Evolutionary conservation across 2,888 invertebrate species (phyloP).

Genomic region (Mesoligia furuncula): DNA sequence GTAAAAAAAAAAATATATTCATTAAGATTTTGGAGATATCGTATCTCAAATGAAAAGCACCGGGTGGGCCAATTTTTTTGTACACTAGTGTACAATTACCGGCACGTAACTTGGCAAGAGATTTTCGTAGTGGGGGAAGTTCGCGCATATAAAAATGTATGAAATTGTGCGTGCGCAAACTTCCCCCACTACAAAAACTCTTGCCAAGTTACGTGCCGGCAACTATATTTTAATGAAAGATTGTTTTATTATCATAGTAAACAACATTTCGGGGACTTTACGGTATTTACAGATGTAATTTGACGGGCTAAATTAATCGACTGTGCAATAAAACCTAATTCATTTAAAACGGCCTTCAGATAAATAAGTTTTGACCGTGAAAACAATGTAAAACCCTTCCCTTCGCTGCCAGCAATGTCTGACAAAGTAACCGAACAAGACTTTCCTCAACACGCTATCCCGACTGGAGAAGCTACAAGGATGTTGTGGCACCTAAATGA

Average conservation of each 20-base stretch:
- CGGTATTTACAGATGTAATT: background rate
- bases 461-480: background rate
- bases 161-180: no score
- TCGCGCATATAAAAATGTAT: no score
- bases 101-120: no score
- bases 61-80: background rate
- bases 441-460: background rate
- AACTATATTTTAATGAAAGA: no score
- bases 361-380: background rate
- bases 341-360: background rate
- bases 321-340: background rate
- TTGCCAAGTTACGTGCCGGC: no score
- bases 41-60: background rate
- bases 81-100: background rate
- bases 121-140: no score
- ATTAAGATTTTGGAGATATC: background rate
- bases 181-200: no score
- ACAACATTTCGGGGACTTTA: background rate
- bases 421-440: background rate
- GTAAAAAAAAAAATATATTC: background rate
- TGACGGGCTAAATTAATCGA: background rate
- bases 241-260: background rate
- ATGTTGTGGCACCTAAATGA: background rate
- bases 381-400: background rate
- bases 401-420: background rate